Percentiles rank a stretch among this genome's conserved stretches.
phyloP scores from a whole-genome alignment of 2,113 vertebrate genomes.

The Nicator chloris region DNA sequence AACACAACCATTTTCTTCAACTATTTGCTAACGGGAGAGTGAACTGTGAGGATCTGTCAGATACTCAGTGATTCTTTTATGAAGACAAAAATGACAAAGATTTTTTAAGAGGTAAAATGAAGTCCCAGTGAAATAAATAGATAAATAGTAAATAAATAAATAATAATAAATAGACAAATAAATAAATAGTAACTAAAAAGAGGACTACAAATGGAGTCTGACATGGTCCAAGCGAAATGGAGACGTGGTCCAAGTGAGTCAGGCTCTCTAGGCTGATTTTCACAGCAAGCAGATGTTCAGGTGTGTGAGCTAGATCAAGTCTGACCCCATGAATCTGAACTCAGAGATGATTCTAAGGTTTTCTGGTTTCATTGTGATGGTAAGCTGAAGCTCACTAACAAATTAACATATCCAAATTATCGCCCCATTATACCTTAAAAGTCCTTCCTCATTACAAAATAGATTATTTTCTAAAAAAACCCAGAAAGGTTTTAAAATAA shows the following conservation, averaged over 20 bases:
- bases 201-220: background rate
- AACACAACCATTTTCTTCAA: background rate
- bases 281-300: background rate
- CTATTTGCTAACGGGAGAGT: background rate
- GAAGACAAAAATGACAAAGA: background rate
- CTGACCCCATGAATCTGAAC: background rate
- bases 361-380: background rate
- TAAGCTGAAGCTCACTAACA: background rate
- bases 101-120: background rate
- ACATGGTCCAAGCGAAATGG: background rate
- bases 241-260: rapidly evolving
- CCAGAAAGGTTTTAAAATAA: background rate
- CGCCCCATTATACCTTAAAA: background rate
- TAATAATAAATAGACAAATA: background rate
- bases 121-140: background rate
- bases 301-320: background rate
- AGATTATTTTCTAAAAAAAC: background rate
- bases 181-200: background rate
- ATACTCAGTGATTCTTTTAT: background rate
- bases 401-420: background rate
- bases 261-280: background rate
- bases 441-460: background rate
- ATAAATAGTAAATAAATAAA: no score
- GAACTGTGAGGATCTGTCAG: background rate
- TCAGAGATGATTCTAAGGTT: background rate